These are phyloP conservation scores for Homarus americanus DNA, from an alignment of 1,140 invertebrate species.

Conservation along the genomic window DNA sequence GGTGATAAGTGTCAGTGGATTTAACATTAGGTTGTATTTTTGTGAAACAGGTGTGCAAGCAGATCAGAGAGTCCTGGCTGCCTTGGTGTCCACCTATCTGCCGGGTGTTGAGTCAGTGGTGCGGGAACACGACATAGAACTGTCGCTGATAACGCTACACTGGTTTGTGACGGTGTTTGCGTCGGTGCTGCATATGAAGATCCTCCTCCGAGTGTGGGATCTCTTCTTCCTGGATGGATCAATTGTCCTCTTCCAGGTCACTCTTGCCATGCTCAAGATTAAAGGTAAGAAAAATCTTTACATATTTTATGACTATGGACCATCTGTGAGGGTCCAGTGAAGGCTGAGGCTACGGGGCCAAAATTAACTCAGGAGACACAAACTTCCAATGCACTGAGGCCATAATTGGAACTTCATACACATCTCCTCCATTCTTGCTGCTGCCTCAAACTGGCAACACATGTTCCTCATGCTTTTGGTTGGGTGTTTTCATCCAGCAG, in stretches of 20 bases:
- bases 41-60: slow-evolving; percentile 83
- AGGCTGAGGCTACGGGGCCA: no score
- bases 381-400: no score
- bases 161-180: slow-evolving; percentile 99
- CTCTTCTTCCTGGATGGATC: slow-evolving; percentile 97
- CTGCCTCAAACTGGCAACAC: no score
- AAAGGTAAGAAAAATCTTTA: slow-evolving; percentile 85
- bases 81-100: slow-evolving; percentile 92
- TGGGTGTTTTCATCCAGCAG: no score
- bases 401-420: no score
- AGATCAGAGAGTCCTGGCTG: slow-evolving; percentile 95
- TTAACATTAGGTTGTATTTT: neutral
- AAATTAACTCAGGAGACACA: no score
- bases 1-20: neutral
- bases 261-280: slow-evolving; percentile 95
- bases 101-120: slow-evolving; percentile 93
- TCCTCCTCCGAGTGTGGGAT: slow-evolving; percentile 97
- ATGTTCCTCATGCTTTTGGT: no score
- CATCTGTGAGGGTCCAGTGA: no score
- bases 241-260: slow-evolving; percentile 97
- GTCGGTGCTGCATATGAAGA: slow-evolving; percentile 98
- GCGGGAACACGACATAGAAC: slow-evolving; percentile 95
- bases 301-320: no score
- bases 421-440: no score
- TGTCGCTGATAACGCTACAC: slow-evolving; percentile 96